These are phyloP conservation scores for Dendrocopos noguchii DNA, from an alignment of 2,113 vertebrate genomes.

Conservation along the genomic window DNA sequence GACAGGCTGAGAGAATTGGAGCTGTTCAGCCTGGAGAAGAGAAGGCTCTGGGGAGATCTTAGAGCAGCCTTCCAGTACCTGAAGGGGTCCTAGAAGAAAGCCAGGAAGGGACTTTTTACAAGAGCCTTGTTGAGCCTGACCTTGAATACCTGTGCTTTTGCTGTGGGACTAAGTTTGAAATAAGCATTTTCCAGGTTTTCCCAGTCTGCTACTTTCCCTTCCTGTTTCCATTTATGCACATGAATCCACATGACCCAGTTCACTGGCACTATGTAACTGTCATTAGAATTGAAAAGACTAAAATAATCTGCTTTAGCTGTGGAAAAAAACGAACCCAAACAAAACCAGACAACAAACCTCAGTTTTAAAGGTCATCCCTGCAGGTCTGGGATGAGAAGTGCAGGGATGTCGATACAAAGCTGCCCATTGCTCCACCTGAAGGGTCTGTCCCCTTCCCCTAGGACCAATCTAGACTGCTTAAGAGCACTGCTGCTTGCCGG, in stretches of 20 bases:
- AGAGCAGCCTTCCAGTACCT: no score
- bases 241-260: not conserved
- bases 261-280: not conserved
- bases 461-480: not conserved
- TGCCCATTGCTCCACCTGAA: not conserved
- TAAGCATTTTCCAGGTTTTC: not conserved
- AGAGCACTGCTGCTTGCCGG: not conserved
- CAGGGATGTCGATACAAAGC: not conserved
- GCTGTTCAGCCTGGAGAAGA: no score
- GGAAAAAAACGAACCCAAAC: not conserved
- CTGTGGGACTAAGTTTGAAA: not conserved
- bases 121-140: no score
- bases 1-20: no score
- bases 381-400: not conserved
- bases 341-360: not conserved
- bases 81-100: no score
- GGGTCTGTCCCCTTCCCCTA: not conserved
- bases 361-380: conserved; percentile 30
- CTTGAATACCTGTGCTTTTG: not conserved
- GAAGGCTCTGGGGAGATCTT: no score
- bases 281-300: not conserved
- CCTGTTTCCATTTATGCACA: not conserved
- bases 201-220: not conserved
- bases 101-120: no score
- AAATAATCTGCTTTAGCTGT: not conserved